Evolutionary conservation across 2,888 invertebrate species (phyloP), one percentile per base, ranked within the genome.

Genomic region (Hydraecia micacea): DNA sequence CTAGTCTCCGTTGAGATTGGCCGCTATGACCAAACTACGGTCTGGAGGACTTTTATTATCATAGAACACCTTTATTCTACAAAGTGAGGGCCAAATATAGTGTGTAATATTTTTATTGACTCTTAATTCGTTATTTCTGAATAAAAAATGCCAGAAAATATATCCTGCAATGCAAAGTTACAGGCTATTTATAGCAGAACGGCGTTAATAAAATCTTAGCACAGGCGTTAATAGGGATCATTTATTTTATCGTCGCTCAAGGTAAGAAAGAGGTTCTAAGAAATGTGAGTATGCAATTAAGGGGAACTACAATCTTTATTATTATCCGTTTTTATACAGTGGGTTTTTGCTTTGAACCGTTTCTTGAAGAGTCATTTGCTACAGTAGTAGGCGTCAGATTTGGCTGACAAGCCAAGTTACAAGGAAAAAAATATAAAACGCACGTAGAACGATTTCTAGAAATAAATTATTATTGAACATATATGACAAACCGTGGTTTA

Each of bases 141-240:
- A n/a, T 55, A 0, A n/a, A n/a, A 55, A 58, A 58, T 58, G 11
- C 55, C 25, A 25, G n/a, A 58, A 60, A 62, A 62, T 62, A 49
- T 75, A 77, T 36, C 13, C 2, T 18, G n/a, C 13, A 55, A 36
- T 25, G 46, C 28, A 55, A 55, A 28, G 13, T 6, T 36, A 55
- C 52, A 21, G 25, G n/a, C 28, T 55, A 63, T 81, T 46, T 36
- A 46, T 7, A 15, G 36, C 62, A 62, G 28, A 80, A 55, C 1
- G 25, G 42, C 36, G 55, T 65, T 81, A 28, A 65, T 79, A 81
- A 79, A 81, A 79, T 39, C 81, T 39, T 39, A 81, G 42, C 7
- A 58, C 75, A 65, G 75, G 63, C 15, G 55, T 15, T 79, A 75
- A 75, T 75, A 65, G 75, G n/a, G 15, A 65, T 15, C 75, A 75